Evolutionary conservation across 2,797 vertebrate species (phyloP).

Genomic region (Sitta carolinensis): DNA sequence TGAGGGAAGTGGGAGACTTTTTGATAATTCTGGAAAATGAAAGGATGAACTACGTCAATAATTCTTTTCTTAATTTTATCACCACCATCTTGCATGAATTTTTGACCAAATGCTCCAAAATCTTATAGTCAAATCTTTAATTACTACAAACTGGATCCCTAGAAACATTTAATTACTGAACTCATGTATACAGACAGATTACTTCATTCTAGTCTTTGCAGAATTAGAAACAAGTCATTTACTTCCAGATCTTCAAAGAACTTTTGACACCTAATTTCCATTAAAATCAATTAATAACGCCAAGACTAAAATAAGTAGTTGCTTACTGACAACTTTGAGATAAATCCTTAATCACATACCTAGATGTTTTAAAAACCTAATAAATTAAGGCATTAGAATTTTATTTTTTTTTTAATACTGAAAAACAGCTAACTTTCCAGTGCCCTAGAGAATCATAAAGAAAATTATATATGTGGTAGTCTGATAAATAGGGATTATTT

Average conservation of each 20-base stretch:
- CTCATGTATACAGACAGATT: background rate
- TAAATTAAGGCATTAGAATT: background rate
- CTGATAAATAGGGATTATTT: background rate
- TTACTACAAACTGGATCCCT: background rate
- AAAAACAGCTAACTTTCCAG: background rate
- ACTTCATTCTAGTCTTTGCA: background rate
- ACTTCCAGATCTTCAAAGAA: background rate
- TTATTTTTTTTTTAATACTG: background rate
- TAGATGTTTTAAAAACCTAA: background rate
- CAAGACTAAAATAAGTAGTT: background rate
- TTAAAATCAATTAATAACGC: background rate
- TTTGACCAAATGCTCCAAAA: background rate
- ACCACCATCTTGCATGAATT: background rate
- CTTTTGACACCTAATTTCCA: background rate
- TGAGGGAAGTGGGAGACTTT: background rate
- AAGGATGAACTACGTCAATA: background rate
- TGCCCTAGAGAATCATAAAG: background rate
- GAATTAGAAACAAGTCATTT: background rate
- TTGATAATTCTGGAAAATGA: background rate
- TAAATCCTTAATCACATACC: background rate
- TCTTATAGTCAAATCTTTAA: background rate
- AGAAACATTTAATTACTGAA: background rate
- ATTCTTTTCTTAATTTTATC: background rate
- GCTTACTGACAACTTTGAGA: background rate
- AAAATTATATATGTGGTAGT: background rate